Base-by-base conservation (phyloP, 2,113 vertebrate genomes). In the Paedocypris sp. region DNA sequence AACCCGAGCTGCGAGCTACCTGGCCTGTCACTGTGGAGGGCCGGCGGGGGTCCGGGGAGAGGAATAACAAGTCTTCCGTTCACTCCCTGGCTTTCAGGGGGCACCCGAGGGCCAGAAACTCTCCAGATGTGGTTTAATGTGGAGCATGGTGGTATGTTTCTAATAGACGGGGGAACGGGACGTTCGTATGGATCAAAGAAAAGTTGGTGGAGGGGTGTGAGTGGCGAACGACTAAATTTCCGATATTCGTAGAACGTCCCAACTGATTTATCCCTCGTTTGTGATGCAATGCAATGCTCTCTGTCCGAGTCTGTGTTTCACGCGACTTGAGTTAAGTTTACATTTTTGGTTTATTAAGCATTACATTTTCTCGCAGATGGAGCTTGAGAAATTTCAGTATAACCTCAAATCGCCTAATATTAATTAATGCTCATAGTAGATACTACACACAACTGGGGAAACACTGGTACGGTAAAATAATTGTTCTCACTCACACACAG, bases 51-150 rank as follows among this genome's bases (percentile, higher is more conserved):
- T 72, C 74, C 59, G 70, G 50, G 23, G 62, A 68, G n/a, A 23
- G 11, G 38, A 56, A 61, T 75, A 77, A 69, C 66, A 19, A 48
- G 38, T 20, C 66, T 73, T 67, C 69, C 52, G 67, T 65, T 18
- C 56, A 54, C 25, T 45, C 32, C 43, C 50, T 67, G 39, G 9
- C 61, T 72, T 58, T 52, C 45, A 57, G 53, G 36, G 50, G 48
- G 50, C 46, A 42, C 31, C 57, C 15, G 13, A 31, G 35, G 25
- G 36, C 13, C 29, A 52, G 47, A 59, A 29, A 35, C 15, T 22
- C 58, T 43, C 52, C 60, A 63, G 45, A 57, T 68, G 60, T 60
- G 64, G 28, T 49, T 61, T 48, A 49, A 13, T 51, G 22, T 16
- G 31, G 56, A 43, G 19, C 8, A 18, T 11, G 22, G 22, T 29